Base-by-base conservation (phyloP, 2,888 invertebrate genomes). In the Ochropacha duplaris region DNA sequence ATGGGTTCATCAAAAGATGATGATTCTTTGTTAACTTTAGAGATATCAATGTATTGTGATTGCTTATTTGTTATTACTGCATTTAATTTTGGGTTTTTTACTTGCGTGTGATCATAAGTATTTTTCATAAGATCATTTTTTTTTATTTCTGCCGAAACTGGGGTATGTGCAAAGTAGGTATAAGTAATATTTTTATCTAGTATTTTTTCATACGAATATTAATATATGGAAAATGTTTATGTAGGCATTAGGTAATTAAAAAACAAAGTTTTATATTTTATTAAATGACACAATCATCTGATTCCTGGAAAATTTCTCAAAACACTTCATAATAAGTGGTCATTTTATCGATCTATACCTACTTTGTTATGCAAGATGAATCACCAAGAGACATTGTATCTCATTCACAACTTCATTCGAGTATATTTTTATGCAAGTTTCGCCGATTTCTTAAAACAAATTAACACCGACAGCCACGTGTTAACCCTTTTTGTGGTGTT, bases 401-500 rank as follows among this genome's bases (percentile, higher is more conserved):
- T 64, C 70, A 71, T 76, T 71, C 68, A 74, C 64, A 62, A 62
- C 55, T 62, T 66, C 64, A 66, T 70, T 68, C 58, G 68, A 61
- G 59, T 64, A 62, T 66, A 62, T 24, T 51, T 62, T 69, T 68
- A 62, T 63, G 62, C 55, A 60, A 59, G 65, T 69, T 74, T 73
- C 72, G 75, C 76, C 74, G 77, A 77, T 83, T 83, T 80, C 83
- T 79, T 78, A 74, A 44, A 78, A 81, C 85, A 86, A 91, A 91
- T 91, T 90, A 90, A 85, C 90, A 87, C 90, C 74, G 66, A 61
- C 59, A 68, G 71, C 78, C 84, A 83, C 86, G 88, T 84, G 89
- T 88, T 86, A 83, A 77, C 81, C 86, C 31, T 86, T 87, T 90
- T 90, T 90, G 86, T 88, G 69, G 76, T 67, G 56, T 74, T 90